Base-by-base conservation (phyloP, 92 coral and sea anemone genomes). In the Nematostella vectensis region DNA sequence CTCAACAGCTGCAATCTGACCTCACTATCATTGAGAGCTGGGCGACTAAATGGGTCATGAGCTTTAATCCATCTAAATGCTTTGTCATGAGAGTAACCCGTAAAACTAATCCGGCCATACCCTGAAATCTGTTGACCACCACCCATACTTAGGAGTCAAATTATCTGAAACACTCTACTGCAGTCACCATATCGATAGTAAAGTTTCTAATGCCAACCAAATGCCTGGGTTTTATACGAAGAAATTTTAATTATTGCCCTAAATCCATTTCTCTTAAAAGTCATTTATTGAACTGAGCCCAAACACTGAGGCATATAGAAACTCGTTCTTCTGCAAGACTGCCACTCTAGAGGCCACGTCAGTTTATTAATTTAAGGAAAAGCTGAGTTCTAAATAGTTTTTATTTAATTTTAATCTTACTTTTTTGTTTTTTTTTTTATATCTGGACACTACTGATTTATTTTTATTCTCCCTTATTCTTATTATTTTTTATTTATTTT, bases 21-120 rank as follows among this genome's bases (percentile, higher is more conserved):
- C 30, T 71, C 38, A 30, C 40, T 36, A 26, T 37, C 15, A 48
- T 63, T 24, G 67, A 55, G 39, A 45, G 40, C 17, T 56, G 79
- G 71, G 44, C 64, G 42, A 30, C 48, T 33, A 54, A 65, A 55
- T 65, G 74, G 73, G 65, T 47, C 23, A 65, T 73, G 80, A 29
- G 48, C 29, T 73, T 65, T 65, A 71, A 71, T 29, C 71, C 72
- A 55, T 42, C 38, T 19, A 70, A 70, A 70, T 70, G 70, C 59
- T 61, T 40, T 52, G 70, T 70, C 30, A 36, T 61, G 70, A 39
- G 59, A 42, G 63, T 73, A 48, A 65, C 72, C 42, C 63, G 73
- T 47, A 64, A 55, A 29, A 29, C 31, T 36, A 50, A 55, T 25
- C 73, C 66, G 29, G 40, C 36, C 58, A 47, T 65, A 60, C 57